Percentiles rank a stretch among this genome's conserved stretches.
phyloP scores from a whole-genome alignment of 2,888 invertebrate genomes.

The Eristalis tenax region DNA sequence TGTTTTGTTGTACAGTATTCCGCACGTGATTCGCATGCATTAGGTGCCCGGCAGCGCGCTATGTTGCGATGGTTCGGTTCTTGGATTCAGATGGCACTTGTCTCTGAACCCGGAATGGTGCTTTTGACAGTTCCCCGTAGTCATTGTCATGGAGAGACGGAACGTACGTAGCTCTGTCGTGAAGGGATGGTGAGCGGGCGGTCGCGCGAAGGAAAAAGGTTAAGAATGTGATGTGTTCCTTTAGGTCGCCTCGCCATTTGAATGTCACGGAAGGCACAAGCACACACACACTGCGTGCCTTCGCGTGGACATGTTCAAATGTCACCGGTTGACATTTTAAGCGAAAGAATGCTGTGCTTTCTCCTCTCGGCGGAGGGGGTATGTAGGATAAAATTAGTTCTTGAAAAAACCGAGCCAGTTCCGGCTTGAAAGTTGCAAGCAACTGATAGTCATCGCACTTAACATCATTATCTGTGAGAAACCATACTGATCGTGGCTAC shows the following conservation, averaged over 20 bases:
- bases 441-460: not conserved
- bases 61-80: not conserved
- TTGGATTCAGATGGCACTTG: conserved; percentile 45
- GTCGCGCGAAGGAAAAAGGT: conserved; percentile 11
- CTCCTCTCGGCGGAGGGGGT: not conserved
- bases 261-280: conserved; percentile 37
- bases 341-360: not conserved
- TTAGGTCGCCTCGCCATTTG: not conserved
- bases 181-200: not conserved
- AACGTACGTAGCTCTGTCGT: not conserved
- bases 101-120: conserved; percentile 61
- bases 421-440: not conserved
- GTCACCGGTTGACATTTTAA: conserved; percentile 41
- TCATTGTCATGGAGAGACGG: not conserved
- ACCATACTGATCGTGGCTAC: not conserved
- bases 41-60: conserved; percentile 5
- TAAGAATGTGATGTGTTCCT: conserved; percentile 9
- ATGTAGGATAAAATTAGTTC: not conserved
- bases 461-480: not conserved
- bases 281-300: not conserved
- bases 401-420: not conserved
- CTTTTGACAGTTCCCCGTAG: conserved; percentile 58
- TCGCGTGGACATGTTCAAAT: conserved; percentile 42
- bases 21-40: conserved; percentile 62
- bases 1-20: conserved; percentile 11